Base-by-base conservation (phyloP, 2,113 vertebrate genomes). In the Dolichotis patagonum region DNA sequence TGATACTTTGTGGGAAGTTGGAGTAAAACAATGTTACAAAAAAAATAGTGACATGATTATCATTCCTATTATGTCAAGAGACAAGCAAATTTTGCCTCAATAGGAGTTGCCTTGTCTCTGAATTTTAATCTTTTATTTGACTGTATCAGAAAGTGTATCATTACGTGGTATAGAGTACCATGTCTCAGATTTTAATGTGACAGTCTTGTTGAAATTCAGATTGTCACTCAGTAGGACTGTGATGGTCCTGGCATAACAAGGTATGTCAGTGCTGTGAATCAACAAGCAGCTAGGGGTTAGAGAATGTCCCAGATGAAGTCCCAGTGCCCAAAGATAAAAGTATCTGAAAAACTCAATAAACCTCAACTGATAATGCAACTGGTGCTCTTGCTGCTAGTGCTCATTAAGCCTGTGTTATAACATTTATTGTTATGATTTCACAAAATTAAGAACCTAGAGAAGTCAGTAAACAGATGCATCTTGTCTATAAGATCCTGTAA, bases 81-180 rank as follows among this genome's bases (percentile, higher is more conserved):
- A 92, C 46, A 78, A 95, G 75, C 49, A 95, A 38, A 75, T 83
- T 92, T 94, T 78, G 14, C 58, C 20, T 96, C n/a, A 84, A 17
- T 73, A 95, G 77, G n/a, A 8, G n/a, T 92, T 56, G n/a, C 22
- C 35, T 19, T 73, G 14, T 95, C 19, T 58, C 26, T 60, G 26
- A 65, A 20, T 83, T 56, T 89, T 52, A 69, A 24, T 91, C 26
- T 28, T 58, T 91, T 91, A 60, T 84, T 75, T 89, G 32, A 75
- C 56, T 0, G 3, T 58, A 41, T 67, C 16, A 73, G 35, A 88
- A 67, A 63, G 58, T 69, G 11, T 85, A 6, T 84, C 30, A 46
- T 88, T 49, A 24, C 0, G 2, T 75, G 28, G 60, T 63, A 65
- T 92, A 52, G 32, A 63, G 30, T 10, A 13, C 30, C 52, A 43